phyloP scores from a whole-genome alignment of 2,113 vertebrate species.

The Puma concolor region DNA sequence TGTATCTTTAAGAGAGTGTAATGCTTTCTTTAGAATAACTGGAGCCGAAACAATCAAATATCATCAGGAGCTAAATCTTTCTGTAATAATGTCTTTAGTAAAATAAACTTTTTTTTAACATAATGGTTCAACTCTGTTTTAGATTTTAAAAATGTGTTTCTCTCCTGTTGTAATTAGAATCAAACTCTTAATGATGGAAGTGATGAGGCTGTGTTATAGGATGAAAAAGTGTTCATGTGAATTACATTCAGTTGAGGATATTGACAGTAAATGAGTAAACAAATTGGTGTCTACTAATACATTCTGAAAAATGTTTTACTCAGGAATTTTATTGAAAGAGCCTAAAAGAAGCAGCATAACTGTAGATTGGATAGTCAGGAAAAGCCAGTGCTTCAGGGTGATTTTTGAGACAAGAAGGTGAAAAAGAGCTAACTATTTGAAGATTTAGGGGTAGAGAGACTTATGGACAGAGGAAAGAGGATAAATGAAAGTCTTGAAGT shows the following conservation, averaged over 20 bases:
- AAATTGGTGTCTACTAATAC: background rate
- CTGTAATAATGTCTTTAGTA: background rate
- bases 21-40: background rate
- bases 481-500: background rate
- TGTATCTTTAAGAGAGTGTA: background rate
- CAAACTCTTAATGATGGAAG: background rate
- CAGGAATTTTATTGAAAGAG: background rate
- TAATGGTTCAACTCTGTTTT: background rate
- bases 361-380: background rate
- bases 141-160: background rate
- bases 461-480: background rate
- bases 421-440: background rate
- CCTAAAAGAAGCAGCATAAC: background rate
- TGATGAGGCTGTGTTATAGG: background rate
- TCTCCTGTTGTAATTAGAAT: background rate
- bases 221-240: background rate
- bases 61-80: background rate
- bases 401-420: background rate
- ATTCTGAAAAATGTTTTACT: slow-evolving; percentile 18
- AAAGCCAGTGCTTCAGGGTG: background rate
- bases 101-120: background rate
- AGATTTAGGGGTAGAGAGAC: background rate
- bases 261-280: background rate
- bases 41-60: background rate
- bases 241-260: background rate